Base-by-base conservation (phyloP, 2,113 vertebrate genomes). In the Leucopsar rothschildi region DNA sequence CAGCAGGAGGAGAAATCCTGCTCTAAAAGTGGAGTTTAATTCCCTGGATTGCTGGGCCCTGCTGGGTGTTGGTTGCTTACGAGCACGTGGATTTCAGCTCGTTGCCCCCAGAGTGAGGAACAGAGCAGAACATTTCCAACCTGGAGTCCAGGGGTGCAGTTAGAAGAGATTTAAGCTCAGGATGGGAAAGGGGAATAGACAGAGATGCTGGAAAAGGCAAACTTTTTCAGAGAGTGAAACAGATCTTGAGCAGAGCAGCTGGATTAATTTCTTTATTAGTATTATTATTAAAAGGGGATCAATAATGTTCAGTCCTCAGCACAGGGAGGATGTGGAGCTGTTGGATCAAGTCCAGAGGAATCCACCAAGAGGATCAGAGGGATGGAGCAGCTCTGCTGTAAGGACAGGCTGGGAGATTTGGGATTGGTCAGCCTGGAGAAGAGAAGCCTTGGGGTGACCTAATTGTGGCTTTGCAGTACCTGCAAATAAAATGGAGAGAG, bases 391-490 rank as follows among this genome's bases (percentile, higher is more conserved):
- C 68, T 65, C 68, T 81, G 31, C 37, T 72, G 35, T 25, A 25
- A 56, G 57, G 11, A 49, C 37, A 35, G 6, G 3, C 16, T 80
- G 59, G 2, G 27, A 15, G 15, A 50, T 15, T 20, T 72, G 59
- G 44, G 44, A 8, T 37, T 35, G 31, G 5, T 65, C 50, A 65
- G 18, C 31, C 66, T 50, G 35, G 25, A 65, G 14, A 66, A 66
- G 31, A 66, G 29, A 56, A 56, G 20, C 1, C 5, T 50, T 44
- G 25, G 27, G 27, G 18, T 50, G 35, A 44, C 22, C 10, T 0
- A 4, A 11, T 2, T 33, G 31, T 31, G 50, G 5, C 11, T 9
- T 57, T 57, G 31, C 42, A 33, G 27, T 1, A 1, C 10, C 15
- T 65, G 23, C 10, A 50, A 44, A 42, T 14, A 44, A 50, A 31